phyloP scores from a whole-genome alignment of 2,888 invertebrate species.

The Amphiduros pacificus region DNA sequence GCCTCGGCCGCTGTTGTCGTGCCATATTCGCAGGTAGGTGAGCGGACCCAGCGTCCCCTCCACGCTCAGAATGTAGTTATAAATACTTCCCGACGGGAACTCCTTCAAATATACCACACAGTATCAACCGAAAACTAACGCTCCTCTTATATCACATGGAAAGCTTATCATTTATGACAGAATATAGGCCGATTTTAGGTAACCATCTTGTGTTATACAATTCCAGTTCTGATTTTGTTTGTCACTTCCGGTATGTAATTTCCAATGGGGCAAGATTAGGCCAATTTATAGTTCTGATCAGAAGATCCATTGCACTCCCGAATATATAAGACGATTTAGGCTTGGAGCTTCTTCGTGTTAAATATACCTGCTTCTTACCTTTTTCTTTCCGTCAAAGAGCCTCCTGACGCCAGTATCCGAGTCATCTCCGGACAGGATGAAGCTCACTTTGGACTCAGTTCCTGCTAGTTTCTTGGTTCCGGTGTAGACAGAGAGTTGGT shows the following conservation, averaged over 20 bases:
- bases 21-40: slow-evolving; percentile 56
- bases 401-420: slow-evolving; percentile 54
- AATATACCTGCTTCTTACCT: slow-evolving; percentile 36
- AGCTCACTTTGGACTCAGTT: slow-evolving; percentile 52
- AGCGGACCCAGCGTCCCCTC: slow-evolving; percentile 52
- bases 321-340: too few relatives aligned
- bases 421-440: slow-evolving; percentile 56
- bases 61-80: slow-evolving; percentile 55
- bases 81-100: slow-evolving; percentile 49
- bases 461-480: slow-evolving; percentile 51
- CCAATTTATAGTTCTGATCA: too few relatives aligned
- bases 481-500: slow-evolving; percentile 60
- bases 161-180: background rate
- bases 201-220: background rate
- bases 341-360: too few relatives aligned
- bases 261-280: too few relatives aligned
- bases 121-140: background rate
- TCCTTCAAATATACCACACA: slow-evolving; percentile 34
- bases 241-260: too few relatives aligned
- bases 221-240: too few relatives aligned
- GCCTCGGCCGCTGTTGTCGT: slow-evolving; percentile 56
- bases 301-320: too few relatives aligned
- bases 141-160: too few relatives aligned
- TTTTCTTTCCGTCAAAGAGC: slow-evolving; percentile 53
- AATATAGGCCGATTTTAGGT: background rate